These are phyloP conservation scores for Spatulosminthurus flaviceps DNA, from an alignment of 2,888 invertebrate genomes.

Conservation along the genomic window DNA sequence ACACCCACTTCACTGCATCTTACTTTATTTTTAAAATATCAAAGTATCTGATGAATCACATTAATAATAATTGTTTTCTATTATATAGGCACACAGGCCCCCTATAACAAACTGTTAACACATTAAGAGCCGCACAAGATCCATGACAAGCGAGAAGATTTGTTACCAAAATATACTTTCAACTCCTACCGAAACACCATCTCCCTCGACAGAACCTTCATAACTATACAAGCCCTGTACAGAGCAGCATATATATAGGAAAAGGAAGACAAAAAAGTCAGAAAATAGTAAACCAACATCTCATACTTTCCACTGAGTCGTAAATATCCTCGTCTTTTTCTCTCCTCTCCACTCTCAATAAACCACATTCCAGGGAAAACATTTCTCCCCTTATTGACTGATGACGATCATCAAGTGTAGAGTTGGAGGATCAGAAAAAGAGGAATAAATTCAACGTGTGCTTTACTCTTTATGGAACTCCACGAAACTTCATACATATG, in stretches of 20 bases:
- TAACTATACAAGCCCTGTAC: no score
- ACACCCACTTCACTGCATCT: constrained; percentile 18
- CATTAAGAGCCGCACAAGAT: no score
- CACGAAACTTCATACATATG: no score
- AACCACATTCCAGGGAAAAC: neutral
- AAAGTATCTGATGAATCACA: constrained; percentile 6
- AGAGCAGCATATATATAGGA: no score
- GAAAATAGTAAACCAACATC: neutral
- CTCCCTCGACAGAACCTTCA: no score
- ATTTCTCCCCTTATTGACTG: neutral
- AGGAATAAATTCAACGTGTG: neutral
- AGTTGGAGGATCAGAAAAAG: neutral
- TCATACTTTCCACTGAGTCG: neutral
- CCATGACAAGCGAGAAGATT: no score
- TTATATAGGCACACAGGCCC: neutral
- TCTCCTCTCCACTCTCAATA: neutral
- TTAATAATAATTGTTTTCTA: constrained; percentile 18
- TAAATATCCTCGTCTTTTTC: neutral
- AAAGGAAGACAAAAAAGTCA: no score
- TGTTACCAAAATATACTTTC: no score
- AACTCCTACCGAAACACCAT: no score
- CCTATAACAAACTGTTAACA: no score
- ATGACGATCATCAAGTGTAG: neutral
- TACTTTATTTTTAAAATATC: constrained; percentile 18
- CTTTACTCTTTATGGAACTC: no score